A percentile compares a stretch with the other conserved stretches of the same genome.
These are phyloP conservation scores for Achatina immaculata DNA, from an alignment of 1,140 invertebrate species.

Conservation along the genomic window DNA sequence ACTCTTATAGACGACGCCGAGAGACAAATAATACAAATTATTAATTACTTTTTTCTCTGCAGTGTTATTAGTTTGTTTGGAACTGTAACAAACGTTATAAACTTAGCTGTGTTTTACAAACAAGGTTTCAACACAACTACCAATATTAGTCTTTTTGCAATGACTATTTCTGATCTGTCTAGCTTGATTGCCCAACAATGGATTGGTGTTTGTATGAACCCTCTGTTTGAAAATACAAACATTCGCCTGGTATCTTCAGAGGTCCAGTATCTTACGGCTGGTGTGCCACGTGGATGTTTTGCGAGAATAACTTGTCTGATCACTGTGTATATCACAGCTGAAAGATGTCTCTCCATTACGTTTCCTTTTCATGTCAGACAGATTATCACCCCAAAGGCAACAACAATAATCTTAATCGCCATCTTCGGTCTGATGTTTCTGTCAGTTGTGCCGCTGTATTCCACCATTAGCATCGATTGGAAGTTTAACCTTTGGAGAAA, in stretches of 20 bases:
- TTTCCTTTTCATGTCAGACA: background rate
- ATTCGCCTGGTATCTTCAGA: background rate
- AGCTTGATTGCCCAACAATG: background rate
- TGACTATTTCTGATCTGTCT: conserved; percentile 12
- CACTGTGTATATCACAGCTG: too few relatives aligned
- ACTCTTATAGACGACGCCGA: too few relatives aligned
- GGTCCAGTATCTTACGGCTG: background rate
- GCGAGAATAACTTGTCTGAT: background rate
- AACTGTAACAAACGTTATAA: conserved; percentile 1
- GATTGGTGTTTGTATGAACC: conserved; percentile 9
- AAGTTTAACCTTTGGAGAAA: background rate
- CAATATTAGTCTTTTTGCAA: background rate
- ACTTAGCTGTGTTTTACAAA: background rate
- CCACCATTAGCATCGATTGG: background rate
- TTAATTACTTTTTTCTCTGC: background rate
- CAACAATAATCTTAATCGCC: background rate
- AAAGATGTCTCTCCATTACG: too few relatives aligned
- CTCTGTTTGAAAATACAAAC: background rate
- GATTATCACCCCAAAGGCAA: background rate
- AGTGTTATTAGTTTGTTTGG: background rate
- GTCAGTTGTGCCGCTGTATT: background rate
- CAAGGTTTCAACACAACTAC: background rate
- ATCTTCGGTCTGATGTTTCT: background rate
- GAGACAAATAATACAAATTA: background rate
- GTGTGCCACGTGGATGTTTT: background rate